phyloP scores from a whole-genome alignment of 2,113 vertebrate species.

The Gorilla gorilla region DNA sequence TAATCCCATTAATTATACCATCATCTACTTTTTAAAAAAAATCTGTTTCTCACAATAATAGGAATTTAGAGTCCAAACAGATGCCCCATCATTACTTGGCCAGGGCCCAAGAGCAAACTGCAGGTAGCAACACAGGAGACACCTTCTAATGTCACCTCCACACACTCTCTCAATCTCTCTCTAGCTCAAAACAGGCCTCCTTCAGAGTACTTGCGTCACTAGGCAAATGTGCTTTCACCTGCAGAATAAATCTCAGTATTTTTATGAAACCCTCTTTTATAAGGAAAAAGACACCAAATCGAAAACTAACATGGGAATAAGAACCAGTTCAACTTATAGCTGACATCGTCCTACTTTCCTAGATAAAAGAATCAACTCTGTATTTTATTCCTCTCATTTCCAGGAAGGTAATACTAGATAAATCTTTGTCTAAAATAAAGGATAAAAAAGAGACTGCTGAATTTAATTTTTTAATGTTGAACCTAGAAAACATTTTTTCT shows the following conservation, averaged over 20 bases:
- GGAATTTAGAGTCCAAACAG: slow-evolving; percentile 36
- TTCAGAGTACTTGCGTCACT: slow-evolving; percentile 65
- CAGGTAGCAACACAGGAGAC: slow-evolving; percentile 46
- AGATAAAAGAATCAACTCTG: background rate
- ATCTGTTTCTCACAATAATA: slow-evolving; percentile 32
- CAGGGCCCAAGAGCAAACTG: slow-evolving; percentile 39
- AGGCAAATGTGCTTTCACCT: slow-evolving; percentile 46
- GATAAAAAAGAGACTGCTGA: background rate
- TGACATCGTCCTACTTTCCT: background rate
- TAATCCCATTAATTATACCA: background rate
- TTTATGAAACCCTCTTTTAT: background rate
- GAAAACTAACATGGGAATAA: background rate
- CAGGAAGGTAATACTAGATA: background rate
- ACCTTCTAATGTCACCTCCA: slow-evolving; percentile 38
- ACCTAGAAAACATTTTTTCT: background rate
- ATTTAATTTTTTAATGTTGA: background rate
- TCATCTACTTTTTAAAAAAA: background rate
- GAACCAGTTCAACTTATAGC: background rate
- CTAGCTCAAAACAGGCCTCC: slow-evolving; percentile 15
- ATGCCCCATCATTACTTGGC: slow-evolving; percentile 52
- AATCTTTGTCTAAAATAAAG: background rate
- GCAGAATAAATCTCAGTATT: slow-evolving; percentile 22
- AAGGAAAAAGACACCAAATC: slow-evolving; percentile 2
- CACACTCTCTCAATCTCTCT: background rate
- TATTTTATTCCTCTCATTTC: background rate